These are phyloP conservation scores for Porites australiensis DNA, from an alignment of 64 coral and sea anemone species.

Conservation along the genomic window DNA sequence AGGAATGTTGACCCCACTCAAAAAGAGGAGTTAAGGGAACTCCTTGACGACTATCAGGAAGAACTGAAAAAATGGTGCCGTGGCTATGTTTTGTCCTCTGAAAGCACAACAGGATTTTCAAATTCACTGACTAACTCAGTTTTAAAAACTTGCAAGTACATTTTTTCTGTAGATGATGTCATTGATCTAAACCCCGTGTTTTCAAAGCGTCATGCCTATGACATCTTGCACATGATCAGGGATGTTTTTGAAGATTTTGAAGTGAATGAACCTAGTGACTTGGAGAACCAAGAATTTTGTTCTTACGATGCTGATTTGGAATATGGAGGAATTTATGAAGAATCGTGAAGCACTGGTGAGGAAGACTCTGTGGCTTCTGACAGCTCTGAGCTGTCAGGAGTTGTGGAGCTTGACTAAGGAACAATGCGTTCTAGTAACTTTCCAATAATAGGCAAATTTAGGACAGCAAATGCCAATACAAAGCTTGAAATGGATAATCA, in stretches of 20 bases:
- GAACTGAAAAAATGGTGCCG: not conserved
- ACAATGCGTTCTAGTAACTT: too few species aligned
- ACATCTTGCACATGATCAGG: conserved; percentile 63
- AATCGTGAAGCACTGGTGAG: conserved; percentile 1
- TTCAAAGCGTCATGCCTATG: conserved; percentile 38
- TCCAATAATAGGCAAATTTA: too few species aligned
- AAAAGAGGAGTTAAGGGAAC: conserved; percentile 23
- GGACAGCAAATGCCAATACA: too few species aligned
- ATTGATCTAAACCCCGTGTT: conserved; percentile 51
- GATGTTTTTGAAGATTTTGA: conserved; percentile 62
- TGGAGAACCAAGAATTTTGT: not conserved
- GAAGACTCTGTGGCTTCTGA: not conserved
- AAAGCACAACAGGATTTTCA: conserved; percentile 42
- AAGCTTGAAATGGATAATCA: too few species aligned
- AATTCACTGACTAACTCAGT: conserved; percentile 1
- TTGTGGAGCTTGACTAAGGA: not conserved
- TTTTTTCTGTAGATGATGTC: conserved; percentile 45
- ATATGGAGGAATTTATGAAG: conserved; percentile 46
- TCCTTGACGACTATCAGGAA: conserved; percentile 16
- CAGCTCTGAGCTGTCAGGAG: conserved; percentile 4
- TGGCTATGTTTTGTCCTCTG: conserved; percentile 13
- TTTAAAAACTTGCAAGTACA: conserved; percentile 53
- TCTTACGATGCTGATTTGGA: conserved; percentile 19
- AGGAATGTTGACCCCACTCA: conserved; percentile 9
- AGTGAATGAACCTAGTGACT: not conserved